phyloP scores from a whole-genome alignment of 2,797 vertebrate genomes.

The Siniperca obscura region DNA sequence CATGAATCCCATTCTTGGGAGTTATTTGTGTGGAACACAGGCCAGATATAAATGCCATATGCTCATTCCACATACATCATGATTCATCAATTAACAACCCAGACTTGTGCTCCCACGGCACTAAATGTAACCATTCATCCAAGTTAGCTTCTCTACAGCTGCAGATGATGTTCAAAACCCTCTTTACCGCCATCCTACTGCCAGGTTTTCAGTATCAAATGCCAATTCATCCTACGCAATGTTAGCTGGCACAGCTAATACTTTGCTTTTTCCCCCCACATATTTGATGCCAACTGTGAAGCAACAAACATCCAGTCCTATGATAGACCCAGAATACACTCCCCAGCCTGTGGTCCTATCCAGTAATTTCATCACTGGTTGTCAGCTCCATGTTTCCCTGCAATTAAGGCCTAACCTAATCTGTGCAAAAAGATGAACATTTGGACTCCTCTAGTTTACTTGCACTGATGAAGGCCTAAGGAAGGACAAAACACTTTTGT shows the following conservation, averaged over 20 bases:
- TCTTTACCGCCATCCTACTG: slow-evolving; percentile 6
- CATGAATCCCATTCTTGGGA: slow-evolving; percentile 20
- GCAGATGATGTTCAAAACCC: slow-evolving; percentile 35
- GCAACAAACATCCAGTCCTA: slow-evolving; percentile 9
- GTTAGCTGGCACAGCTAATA: slow-evolving; percentile 33
- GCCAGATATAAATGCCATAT: slow-evolving; percentile 27
- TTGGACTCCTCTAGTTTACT: slow-evolving; percentile 3
- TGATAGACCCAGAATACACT: slow-evolving; percentile 17
- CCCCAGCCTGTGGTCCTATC: not conserved
- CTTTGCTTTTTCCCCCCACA: slow-evolving; percentile 33
- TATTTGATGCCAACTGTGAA: slow-evolving; percentile 44
- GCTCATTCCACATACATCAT: slow-evolving; percentile 24
- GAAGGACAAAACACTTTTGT: not conserved
- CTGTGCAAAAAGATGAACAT: not conserved
- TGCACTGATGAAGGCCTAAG: not conserved
- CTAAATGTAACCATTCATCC: slow-evolving; percentile 44
- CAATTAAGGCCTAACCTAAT: not conserved
- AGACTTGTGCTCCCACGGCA: too few species aligned
- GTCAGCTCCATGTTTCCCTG: not conserved
- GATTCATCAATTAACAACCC: slow-evolving; percentile 49
- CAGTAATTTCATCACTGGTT: not conserved
- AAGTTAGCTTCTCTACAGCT: slow-evolving; percentile 28
- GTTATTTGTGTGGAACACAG: slow-evolving; percentile 32
- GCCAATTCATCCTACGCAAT: slow-evolving; percentile 40
- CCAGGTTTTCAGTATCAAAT: slow-evolving; percentile 45